These are phyloP conservation scores for Mythimna albipuncta DNA, from an alignment of 2,888 invertebrate species.

Conservation along the genomic window DNA sequence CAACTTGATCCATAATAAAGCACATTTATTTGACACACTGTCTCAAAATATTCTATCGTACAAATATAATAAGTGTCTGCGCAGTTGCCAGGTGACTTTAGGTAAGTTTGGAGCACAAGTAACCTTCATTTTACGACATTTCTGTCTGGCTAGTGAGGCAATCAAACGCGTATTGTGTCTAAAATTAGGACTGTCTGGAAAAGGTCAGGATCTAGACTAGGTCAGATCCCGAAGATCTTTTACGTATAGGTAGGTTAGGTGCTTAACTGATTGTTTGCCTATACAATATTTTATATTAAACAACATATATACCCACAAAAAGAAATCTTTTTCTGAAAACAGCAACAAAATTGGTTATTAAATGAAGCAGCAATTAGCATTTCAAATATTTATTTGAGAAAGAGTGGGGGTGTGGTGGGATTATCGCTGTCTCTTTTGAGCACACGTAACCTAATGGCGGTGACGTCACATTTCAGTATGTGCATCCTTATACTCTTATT, in stretches of 20 bases:
- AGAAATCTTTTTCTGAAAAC: too few species aligned
- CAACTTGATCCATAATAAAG: neutral
- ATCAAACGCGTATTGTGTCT: conserved; percentile 41
- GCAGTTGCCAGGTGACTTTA: conserved; percentile 33
- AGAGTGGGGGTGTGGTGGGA: too few species aligned
- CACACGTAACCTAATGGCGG: too few species aligned
- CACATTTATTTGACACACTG: conserved; percentile 6
- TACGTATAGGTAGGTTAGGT: neutral
- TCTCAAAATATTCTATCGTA: neutral
- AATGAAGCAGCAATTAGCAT: too few species aligned
- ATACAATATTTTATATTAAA: too few species aligned
- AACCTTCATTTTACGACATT: conserved; percentile 41
- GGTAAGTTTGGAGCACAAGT: conserved; percentile 25
- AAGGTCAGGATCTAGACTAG: conserved; percentile 47
- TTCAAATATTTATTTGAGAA: too few species aligned
- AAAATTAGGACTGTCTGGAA: conserved; percentile 43
- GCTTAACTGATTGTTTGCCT: neutral
- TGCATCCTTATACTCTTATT: too few species aligned
- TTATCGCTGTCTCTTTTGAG: too few species aligned
- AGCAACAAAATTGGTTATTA: too few species aligned
- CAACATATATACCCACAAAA: too few species aligned
- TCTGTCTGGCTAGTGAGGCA: conserved; percentile 50
- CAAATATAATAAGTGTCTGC: conserved; percentile 24
- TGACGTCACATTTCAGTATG: too few species aligned
- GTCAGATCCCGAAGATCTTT: neutral